These are phyloP conservation scores for Elgaria multicarinata DNA, from an alignment of 2,113 vertebrate genomes.

Conservation along the genomic window DNA sequence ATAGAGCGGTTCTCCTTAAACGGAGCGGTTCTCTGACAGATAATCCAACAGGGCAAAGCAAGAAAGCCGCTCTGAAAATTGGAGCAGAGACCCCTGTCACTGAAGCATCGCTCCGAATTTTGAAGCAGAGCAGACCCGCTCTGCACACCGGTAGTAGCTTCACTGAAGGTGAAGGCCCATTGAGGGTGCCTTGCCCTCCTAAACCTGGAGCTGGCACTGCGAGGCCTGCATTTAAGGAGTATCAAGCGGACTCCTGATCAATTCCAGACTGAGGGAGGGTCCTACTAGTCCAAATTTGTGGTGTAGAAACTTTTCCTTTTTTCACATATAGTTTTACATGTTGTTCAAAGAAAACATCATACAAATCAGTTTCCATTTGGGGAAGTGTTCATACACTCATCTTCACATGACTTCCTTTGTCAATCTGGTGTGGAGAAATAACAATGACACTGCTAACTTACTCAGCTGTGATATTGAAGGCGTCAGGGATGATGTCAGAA, in stretches of 20 bases:
- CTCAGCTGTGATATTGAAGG: conserved; percentile 13
- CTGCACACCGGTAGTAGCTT: too few relatives aligned
- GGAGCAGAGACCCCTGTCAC: too few relatives aligned
- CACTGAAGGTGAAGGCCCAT: too few relatives aligned
- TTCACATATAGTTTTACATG: neutral
- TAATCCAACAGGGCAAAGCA: too few relatives aligned
- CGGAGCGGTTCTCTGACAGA: too few relatives aligned
- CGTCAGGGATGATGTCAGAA: neutral
- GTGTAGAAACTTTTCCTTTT: neutral
- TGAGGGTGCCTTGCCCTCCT: too few relatives aligned
- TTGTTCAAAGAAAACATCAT: neutral
- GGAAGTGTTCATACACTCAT: neutral
- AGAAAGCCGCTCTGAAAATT: too few relatives aligned
- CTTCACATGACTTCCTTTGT: neutral
- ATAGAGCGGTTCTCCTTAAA: too few relatives aligned
- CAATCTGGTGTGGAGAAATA: neutral
- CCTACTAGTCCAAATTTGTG: neutral
- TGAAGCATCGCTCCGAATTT: too few relatives aligned
- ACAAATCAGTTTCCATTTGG: conserved; percentile 1
- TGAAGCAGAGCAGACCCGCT: too few relatives aligned
- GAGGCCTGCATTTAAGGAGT: too few relatives aligned
- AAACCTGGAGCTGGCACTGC: neutral
- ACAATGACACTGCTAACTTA: neutral
- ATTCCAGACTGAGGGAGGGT: neutral
- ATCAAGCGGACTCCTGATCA: neutral